Evolutionary conservation across 2,113 vertebrate species (phyloP), one percentile per base, ranked within the genome.

Genomic region (Terrapene triunguis): DNA sequence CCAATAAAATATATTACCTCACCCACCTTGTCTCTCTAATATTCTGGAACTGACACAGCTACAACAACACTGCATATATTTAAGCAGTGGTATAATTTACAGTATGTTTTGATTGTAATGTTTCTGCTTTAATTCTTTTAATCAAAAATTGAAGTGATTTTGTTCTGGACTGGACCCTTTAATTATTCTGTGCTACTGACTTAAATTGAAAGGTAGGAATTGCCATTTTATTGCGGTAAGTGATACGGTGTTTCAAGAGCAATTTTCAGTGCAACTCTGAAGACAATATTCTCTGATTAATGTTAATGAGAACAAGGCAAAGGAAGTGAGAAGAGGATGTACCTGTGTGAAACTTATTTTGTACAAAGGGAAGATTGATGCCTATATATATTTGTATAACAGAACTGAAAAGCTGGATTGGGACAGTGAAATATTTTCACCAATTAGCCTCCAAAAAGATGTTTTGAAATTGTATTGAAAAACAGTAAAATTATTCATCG

Each of bases 261-360:
- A 76, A 76, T 44, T 76, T 44, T 93, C 89, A 88, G 19, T 38
- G 32, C 50, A 79, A 54, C 79, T 51, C 57, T 91, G 59, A 88
- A 82, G 85, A 65, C n/a, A 69, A 5, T 42, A 53, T 93, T 94
- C 94, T 92, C 54, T 74, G 91, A 80, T 93, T 93, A 93, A 8
- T 29, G 21, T 85, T 96, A 96, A 94, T 89, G 87, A 91, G 79
- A 92, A 83, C 32, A 87, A 94, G 51, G 50, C 65, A 95, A 92
- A 89, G 79, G 62, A 27, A 88, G n/a, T 89, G 72, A 93, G 90
- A 78, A 87, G 42, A 78, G 42, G 44, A 7, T 81, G 69, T 51
- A 93, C 27, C 85, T 93, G 85, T 93, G 95, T 88, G 92, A 93
- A 83, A 44, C 93, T 83, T 69, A 38, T 91, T 96, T 93, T 44